A percentile compares a stretch with the other conserved stretches of the same genome.
Evolutionary conservation across 2,888 invertebrate species (phyloP).

Genomic region (Drosophila mayaguana): DNA sequence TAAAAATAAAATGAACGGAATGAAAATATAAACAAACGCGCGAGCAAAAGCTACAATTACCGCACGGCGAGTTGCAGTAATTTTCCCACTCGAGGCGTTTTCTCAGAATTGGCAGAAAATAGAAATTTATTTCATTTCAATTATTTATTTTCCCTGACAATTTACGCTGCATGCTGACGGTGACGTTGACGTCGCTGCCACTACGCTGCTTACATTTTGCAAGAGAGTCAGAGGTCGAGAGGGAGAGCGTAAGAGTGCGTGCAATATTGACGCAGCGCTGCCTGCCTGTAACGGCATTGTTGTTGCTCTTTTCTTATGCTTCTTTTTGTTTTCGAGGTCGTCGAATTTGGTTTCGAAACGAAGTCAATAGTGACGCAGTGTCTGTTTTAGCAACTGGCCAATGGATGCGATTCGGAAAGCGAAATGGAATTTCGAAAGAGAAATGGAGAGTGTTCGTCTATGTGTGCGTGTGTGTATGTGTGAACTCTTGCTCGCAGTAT

Average conservation of each 20-base stretch:
- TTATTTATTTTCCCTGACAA: slow-evolving; percentile 29
- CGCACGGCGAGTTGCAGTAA: slow-evolving; percentile 9
- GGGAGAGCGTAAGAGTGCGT: not conserved
- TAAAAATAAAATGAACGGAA: slow-evolving; percentile 5
- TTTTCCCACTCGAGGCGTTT: slow-evolving; percentile 18
- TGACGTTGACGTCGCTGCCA: not conserved
- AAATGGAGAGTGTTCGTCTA: not conserved
- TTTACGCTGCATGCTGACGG: slow-evolving; percentile 17
- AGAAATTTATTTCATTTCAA: slow-evolving; percentile 35
- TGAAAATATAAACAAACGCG: slow-evolving; percentile 9
- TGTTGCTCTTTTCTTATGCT: slow-evolving; percentile 9
- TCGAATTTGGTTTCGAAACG: slow-evolving; percentile 31
- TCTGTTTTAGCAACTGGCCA: slow-evolving; percentile 3
- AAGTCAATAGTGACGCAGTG: slow-evolving; percentile 14
- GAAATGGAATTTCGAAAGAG: slow-evolving; percentile 4
- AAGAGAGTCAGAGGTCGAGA: not conserved
- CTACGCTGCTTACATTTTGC: not conserved
- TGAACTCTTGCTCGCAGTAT: not conserved
- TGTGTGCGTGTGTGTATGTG: not conserved
- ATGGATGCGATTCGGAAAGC: slow-evolving; percentile 7
- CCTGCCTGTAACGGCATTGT: slow-evolving; percentile 26
- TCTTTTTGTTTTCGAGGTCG: slow-evolving; percentile 32
- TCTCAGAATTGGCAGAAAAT: slow-evolving; percentile 28
- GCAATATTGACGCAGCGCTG: slow-evolving; percentile 24
- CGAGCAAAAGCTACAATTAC: slow-evolving; percentile 13